These are phyloP conservation scores for Melanaphis sacchari DNA, from an alignment of 1,140 invertebrate genomes.

Conservation along the genomic window DNA sequence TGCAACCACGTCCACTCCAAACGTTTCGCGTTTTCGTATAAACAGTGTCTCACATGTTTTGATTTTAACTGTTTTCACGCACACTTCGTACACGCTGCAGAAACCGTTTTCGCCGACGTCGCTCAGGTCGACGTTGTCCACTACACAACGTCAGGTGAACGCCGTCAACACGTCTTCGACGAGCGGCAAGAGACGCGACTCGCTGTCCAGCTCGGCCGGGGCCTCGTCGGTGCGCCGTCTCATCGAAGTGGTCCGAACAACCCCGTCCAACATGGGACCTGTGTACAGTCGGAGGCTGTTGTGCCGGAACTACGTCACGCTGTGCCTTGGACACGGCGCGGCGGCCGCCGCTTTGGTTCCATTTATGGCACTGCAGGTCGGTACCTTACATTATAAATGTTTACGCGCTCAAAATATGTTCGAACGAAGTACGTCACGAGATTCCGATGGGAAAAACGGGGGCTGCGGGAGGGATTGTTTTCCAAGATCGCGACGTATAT, in stretches of 20 bases:
- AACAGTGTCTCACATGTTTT: not conserved
- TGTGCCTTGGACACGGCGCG: slow-evolving; percentile 69
- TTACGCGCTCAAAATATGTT: no score
- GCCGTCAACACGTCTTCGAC: slow-evolving; percentile 17
- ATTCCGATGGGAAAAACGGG: no score
- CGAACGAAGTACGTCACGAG: no score
- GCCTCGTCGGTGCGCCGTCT: slow-evolving; percentile 71
- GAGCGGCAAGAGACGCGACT: slow-evolving; percentile 61
- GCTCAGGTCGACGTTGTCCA: slow-evolving; percentile 43
- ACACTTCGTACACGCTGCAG: not conserved
- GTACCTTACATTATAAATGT: slow-evolving; percentile 63
- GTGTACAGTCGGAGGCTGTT: slow-evolving; percentile 64
- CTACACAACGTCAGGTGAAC: slow-evolving; percentile 15
- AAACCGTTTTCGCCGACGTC: slow-evolving; percentile 54
- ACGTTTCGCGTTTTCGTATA: not conserved
- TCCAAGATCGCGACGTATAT: not conserved
- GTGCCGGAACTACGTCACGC: slow-evolving; percentile 67
- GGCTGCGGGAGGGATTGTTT: not conserved
- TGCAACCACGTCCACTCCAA: not conserved
- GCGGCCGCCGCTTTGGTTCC: slow-evolving; percentile 72
- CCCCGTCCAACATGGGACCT: slow-evolving; percentile 63
- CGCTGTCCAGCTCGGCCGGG: slow-evolving; percentile 70
- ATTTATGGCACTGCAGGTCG: slow-evolving; percentile 69
- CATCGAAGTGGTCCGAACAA: slow-evolving; percentile 67
- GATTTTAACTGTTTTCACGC: not conserved